Evolutionary conservation across 2,113 vertebrate species (phyloP).

Genomic region (Rhagologus leucostigma): DNA sequence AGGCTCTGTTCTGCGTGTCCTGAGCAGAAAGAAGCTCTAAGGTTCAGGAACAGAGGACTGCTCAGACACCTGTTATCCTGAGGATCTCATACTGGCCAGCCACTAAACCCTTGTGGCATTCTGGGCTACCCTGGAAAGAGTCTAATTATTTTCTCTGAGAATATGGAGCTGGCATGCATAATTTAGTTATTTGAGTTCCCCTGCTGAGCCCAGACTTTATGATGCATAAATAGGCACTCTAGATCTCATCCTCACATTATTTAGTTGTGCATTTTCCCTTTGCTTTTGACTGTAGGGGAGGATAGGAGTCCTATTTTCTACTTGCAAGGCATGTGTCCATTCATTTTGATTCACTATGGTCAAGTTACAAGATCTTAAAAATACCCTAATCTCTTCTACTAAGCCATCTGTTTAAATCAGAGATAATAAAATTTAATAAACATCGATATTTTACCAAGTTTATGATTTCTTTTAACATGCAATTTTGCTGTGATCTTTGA

Average conservation of each 20-base stretch:
- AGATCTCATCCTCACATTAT: background rate
- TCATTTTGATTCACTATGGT: background rate
- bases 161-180: background rate
- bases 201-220: background rate
- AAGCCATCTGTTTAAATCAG: slow-evolving; percentile 22
- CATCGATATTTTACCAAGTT: background rate
- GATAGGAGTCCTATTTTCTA: background rate
- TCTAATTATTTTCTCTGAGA: background rate
- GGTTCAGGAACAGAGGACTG: background rate
- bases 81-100: background rate
- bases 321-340: background rate
- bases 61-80: background rate
- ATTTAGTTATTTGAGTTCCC: background rate
- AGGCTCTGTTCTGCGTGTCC: background rate
- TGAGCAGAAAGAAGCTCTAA: background rate
- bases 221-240: background rate
- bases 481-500: slow-evolving; percentile 41
- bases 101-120: background rate
- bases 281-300: background rate
- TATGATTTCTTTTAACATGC: slow-evolving; percentile 40
- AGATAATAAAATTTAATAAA: slow-evolving; percentile 27
- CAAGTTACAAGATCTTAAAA: background rate
- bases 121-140: background rate
- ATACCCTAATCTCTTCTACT: background rate
- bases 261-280: background rate